Base-by-base conservation (phyloP, 2,113 vertebrate species). In the Cyprinus carpio region DNA sequence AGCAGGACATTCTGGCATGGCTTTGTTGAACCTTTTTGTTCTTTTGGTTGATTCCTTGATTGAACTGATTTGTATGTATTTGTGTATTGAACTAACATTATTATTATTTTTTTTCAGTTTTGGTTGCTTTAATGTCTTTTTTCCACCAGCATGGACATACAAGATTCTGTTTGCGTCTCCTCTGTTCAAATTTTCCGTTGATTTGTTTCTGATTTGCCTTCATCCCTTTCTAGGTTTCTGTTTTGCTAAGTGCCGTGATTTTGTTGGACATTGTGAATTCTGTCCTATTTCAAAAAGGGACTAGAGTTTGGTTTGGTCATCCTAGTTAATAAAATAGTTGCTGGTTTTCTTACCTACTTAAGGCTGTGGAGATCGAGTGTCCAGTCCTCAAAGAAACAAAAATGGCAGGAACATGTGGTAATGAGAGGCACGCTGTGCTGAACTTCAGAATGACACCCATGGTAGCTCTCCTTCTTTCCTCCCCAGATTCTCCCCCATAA, bases 401-500 rank as follows among this genome's bases (percentile, higher is more conserved):
- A 88, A 81, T 81, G 31, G 87, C 89, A 92, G 87, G 62, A 87
- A 64, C 77, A 86, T 75, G 88, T 76, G 90, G 88, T 89, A 92
- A 84, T 89, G 81, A 51, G 83, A 11, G 89, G 86, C 90, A 90
- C 90, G 10, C 83, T 83, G 84, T 75, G 87, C 90, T 46, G 92
- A 92, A 95, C 92, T 94, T 93, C 93, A 94, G 94, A 95, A 95
- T 96, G 95, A 96, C 96, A 96, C 95, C 96, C 96, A 96, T 96
- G 95, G 95, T 96, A 96, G 96, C 90, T 96, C 95, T 96, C 95
- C 95, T 75, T 94, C 96, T 95, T 95, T 96, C 90, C 94, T 96
- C 90, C 95, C 96, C 92, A 97, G 96, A 94, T 97, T 97, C 92
- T 97, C 96, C 3, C 96, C 96, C 56, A 97, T 97, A 92, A 96